phyloP scores from a whole-genome alignment of 2,113 vertebrate genomes.

The Hyla sarda region DNA sequence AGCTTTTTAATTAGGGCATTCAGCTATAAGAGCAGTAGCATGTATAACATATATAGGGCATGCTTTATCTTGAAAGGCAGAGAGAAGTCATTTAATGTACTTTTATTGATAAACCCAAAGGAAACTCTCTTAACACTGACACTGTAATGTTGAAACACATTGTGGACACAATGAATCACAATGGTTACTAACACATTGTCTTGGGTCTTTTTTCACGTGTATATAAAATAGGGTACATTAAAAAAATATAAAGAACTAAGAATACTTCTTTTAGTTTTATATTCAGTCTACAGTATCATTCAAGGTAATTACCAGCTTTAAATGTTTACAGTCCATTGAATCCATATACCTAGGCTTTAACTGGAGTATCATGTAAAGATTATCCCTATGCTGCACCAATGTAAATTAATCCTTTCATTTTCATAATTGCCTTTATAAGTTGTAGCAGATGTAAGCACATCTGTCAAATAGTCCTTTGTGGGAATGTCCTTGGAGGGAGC shows the following conservation, averaged over 20 bases:
- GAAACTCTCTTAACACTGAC: not conserved
- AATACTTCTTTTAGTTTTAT: not conserved
- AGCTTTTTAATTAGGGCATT: too few relatives aligned
- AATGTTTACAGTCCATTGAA: not conserved
- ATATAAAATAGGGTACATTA: too few relatives aligned
- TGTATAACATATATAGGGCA: too few relatives aligned
- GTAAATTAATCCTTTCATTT: conserved; percentile 42
- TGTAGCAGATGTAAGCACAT: conserved; percentile 37
- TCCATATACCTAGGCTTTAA: not conserved
- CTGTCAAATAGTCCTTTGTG: conserved; percentile 31
- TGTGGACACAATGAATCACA: not conserved
- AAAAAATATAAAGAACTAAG: not conserved
- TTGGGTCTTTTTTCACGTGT: too few relatives aligned
- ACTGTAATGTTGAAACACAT: not conserved
- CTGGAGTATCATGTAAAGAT: not conserved
- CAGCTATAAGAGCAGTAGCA: too few relatives aligned
- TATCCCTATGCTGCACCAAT: not conserved
- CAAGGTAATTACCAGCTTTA: not conserved
- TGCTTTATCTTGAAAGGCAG: too few relatives aligned
- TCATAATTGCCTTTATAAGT: conserved; percentile 41
- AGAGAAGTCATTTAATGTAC: not conserved
- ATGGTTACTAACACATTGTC: not conserved
- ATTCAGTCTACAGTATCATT: not conserved
- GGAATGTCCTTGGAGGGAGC: conserved; percentile 10
- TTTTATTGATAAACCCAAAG: not conserved